Conservation (phyloP, 2,797 vertebrate genomes). For the Tympanoctomys barrerae region DNA sequence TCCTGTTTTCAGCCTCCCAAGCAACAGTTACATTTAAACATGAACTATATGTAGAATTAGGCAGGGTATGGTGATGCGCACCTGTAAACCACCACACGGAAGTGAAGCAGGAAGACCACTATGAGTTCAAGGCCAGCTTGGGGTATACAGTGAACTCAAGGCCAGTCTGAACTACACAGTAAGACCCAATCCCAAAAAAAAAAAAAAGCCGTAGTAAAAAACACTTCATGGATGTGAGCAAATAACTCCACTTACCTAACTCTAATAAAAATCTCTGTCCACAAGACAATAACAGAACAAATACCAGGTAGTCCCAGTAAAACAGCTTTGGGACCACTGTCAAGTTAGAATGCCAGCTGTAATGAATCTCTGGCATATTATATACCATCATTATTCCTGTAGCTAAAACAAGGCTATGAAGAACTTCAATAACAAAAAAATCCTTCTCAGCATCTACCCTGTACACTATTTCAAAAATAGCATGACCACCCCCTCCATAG, state of each 20-base stretch:
- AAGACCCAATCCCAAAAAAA: no score
- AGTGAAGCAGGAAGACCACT: no score
- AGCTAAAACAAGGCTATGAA: constrained; percentile 41
- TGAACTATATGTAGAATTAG: not conserved
- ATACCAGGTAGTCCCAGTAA: not conserved
- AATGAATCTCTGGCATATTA: not conserved
- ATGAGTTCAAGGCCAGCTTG: no score
- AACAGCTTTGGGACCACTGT: not conserved
- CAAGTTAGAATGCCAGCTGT: not conserved
- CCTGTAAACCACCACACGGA: no score
- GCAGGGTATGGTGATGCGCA: no score
- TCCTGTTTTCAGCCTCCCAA: no score
- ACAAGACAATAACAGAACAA: constrained; percentile 41
- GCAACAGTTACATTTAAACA: constrained; percentile 20
- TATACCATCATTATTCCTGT: constrained; percentile 21
- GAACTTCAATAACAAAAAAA: constrained; percentile 27
- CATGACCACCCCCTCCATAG: not conserved
- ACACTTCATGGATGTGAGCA: not conserved
- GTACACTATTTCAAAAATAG: not conserved
- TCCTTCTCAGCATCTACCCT: not conserved
- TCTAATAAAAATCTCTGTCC: constrained; percentile 3
- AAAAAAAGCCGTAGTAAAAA: not conserved
- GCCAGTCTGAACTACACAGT: no score
- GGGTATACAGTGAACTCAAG: no score
- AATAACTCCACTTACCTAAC: not conserved